Evolutionary conservation across 2,888 invertebrate genomes (phyloP).

Genomic region (Mythimna albipuncta): DNA sequence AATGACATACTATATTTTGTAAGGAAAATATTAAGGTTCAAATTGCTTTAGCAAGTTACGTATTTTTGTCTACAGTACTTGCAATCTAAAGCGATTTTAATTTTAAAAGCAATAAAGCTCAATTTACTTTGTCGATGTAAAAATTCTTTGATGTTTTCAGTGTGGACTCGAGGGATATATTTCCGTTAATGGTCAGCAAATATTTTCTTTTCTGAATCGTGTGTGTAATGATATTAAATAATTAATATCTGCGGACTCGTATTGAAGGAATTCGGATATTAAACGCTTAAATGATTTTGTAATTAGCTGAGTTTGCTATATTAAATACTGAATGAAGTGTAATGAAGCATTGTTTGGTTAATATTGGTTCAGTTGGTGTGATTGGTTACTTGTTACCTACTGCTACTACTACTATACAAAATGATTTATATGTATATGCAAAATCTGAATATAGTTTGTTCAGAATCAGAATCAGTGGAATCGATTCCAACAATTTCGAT

Average conservation of each 20-base stretch:
- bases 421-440: too few relatives aligned
- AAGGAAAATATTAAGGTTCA: slow-evolving; percentile 34
- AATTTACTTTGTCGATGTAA: background rate
- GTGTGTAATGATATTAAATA: slow-evolving; percentile 49
- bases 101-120: background rate
- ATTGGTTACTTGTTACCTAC: too few relatives aligned
- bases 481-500: too few relatives aligned
- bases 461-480: too few relatives aligned
- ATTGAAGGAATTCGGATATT: slow-evolving; percentile 28
- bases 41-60: slow-evolving; percentile 16
- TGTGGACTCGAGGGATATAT: slow-evolving; percentile 43
- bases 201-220: slow-evolving; percentile 49
- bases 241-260: slow-evolving; percentile 18
- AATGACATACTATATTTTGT: slow-evolving; percentile 41
- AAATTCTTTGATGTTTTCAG: slow-evolving; percentile 13
- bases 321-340: slow-evolving; percentile 14
- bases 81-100: background rate
- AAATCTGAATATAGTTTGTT: too few relatives aligned
- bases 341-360: slow-evolving; percentile 18
- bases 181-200: slow-evolving; percentile 62
- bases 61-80: background rate
- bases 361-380: background rate
- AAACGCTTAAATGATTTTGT: slow-evolving; percentile 19
- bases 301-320: slow-evolving; percentile 2
- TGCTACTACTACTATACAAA: too few relatives aligned